phyloP scores from a whole-genome alignment of 1,140 invertebrate species.

The Drosophila ercepeae region DNA sequence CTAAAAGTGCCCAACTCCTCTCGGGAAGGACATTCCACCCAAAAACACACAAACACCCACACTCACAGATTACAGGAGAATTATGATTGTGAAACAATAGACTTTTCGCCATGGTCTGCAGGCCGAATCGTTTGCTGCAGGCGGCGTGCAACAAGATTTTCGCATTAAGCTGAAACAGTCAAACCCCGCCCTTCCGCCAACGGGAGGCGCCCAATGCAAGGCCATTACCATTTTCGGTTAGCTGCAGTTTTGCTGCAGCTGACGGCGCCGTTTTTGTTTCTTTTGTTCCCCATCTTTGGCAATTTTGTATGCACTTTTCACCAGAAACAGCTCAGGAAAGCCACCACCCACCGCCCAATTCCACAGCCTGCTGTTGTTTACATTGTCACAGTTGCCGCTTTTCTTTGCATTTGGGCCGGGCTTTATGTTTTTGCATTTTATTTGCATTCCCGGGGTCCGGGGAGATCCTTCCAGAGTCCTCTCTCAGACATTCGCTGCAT shows the following conservation, averaged over 20 bases:
- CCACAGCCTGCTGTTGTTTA: slow-evolving; percentile 66
- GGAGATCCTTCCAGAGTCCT: background rate
- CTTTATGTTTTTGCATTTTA: slow-evolving; percentile 79
- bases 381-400: slow-evolving; percentile 79
- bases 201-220: slow-evolving; percentile 34
- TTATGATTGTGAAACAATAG: slow-evolving; percentile 80
- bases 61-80: slow-evolving; percentile 72
- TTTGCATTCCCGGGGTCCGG: slow-evolving; percentile 43
- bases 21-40: slow-evolving; percentile 5
- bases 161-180: slow-evolving; percentile 67
- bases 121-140: slow-evolving; percentile 52
- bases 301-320: slow-evolving; percentile 80
- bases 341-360: background rate
- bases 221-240: slow-evolving; percentile 76
- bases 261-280: slow-evolving; percentile 60
- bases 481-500: slow-evolving; percentile 41
- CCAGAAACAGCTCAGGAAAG: slow-evolving; percentile 1
- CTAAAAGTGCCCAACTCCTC: background rate
- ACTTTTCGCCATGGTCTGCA: slow-evolving; percentile 63
- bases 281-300: slow-evolving; percentile 68
- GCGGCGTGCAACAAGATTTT: slow-evolving; percentile 78
- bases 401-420: slow-evolving; percentile 64
- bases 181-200: slow-evolving; percentile 10
- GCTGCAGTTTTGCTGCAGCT: slow-evolving; percentile 59
- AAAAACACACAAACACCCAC: background rate